A percentile compares a stretch with the other conserved stretches of the same genome.
phyloP scores from a whole-genome alignment of 2,888 invertebrate genomes.

The Mayetiola destructor region DNA sequence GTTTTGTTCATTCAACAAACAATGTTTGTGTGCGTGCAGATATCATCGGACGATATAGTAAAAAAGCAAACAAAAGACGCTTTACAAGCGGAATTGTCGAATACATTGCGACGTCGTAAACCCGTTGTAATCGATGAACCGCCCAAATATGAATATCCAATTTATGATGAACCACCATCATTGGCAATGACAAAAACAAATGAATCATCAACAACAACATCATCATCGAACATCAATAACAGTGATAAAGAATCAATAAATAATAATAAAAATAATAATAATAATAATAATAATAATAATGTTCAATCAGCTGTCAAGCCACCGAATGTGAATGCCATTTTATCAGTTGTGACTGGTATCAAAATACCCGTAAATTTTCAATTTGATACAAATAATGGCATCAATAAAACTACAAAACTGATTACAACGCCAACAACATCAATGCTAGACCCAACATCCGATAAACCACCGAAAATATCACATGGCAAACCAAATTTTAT shows the following conservation, averaged over 20 bases:
- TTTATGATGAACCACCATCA: neutral
- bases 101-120: slow-evolving; percentile 3
- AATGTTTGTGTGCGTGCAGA: neutral
- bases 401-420: neutral
- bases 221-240: neutral
- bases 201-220: no score
- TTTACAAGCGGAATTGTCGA: neutral
- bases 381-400: neutral
- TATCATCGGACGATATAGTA: neutral
- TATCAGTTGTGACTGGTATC: neutral
- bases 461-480: slow-evolving; percentile 29
- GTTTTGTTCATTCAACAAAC: no score
- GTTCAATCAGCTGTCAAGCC: neutral
- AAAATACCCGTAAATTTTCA: neutral
- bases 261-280: neutral
- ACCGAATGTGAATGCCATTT: neutral
- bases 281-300: neutral
- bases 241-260: neutral
- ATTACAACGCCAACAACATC: neutral
- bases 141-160: neutral
- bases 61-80: slow-evolving; percentile 1
- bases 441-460: neutral
- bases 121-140: neutral
- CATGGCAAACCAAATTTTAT: slow-evolving; percentile 35
- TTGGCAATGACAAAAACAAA: neutral